Conservation (phyloP, 2,113 vertebrate genomes). For the Ophiodon elongatus region DNA sequence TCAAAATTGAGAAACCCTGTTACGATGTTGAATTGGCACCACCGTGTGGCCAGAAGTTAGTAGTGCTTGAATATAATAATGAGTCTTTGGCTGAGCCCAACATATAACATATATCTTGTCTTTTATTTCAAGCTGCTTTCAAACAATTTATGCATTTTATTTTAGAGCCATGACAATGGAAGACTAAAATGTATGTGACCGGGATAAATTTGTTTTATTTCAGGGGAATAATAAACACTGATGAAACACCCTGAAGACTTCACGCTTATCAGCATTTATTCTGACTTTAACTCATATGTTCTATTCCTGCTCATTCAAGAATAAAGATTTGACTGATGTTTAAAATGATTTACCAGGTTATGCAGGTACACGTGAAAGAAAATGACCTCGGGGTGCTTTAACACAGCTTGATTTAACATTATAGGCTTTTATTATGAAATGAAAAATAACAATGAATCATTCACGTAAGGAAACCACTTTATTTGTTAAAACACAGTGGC, state of each 20-base stretch:
- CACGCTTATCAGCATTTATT: slow-evolving; percentile 7
- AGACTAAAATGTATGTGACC: not conserved
- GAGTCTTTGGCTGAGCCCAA: not conserved
- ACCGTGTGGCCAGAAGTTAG: slow-evolving; percentile 1
- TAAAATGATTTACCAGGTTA: not conserved
- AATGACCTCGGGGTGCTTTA: not conserved
- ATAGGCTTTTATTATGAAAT: slow-evolving; percentile 32
- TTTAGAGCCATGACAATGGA: not conserved
- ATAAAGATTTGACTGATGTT: not conserved
- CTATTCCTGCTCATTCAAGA: not conserved
- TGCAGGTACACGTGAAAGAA: not conserved
- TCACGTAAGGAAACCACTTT: slow-evolving; percentile 57
- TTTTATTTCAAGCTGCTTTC: not conserved
- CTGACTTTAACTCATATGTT: not conserved
- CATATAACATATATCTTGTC: not conserved
- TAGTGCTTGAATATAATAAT: slow-evolving; percentile 15
- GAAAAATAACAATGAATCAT: slow-evolving; percentile 34
- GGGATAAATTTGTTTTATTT: not conserved
- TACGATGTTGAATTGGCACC: not conserved
- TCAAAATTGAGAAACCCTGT: not conserved
- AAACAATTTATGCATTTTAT: not conserved
- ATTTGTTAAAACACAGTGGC: slow-evolving; percentile 62
- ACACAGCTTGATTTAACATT: slow-evolving; percentile 20
- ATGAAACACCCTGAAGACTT: slow-evolving; percentile 7
- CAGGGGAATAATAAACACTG: slow-evolving; percentile 33